Base-by-base conservation (phyloP, 2,113 vertebrate genomes). In the Rousettus leschenaultii region DNA sequence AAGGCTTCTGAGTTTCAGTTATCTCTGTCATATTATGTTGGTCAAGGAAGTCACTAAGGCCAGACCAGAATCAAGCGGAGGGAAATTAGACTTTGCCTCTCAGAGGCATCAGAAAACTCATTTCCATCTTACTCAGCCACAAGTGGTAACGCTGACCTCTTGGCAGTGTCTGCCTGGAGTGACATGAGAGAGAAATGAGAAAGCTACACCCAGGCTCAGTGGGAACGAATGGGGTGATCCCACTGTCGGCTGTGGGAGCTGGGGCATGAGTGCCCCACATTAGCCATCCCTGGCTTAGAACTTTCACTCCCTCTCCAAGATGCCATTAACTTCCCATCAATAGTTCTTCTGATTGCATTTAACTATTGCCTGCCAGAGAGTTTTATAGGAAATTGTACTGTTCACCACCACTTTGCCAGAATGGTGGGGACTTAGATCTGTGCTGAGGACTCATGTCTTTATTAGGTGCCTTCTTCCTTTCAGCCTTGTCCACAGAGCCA, bases 211-310 rank as follows among this genome's bases (percentile, higher is more conserved):
- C 55, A 48, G 40, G 30, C 22, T 91, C 43, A 1, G 2, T 84
- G 55, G 59, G n/a, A 22, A 83, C 35, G 51, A n/a, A 9, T 30
- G 5, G 5, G 21, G 26, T 35, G 88, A 33, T 18, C 55, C 82
- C 7, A 8, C 2, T 21, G 22, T 16, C 45, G 21, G 1, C 40
- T 11, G 1, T 59, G n/a, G 5, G 10, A 61, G 33, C 21, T 0
- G 7, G 14, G 68, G 21, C 4, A 2, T 21, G 16, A 38, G 45
- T 19, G 22, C 11, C 14, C 38, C 1, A 0, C 19, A 24, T 90
- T 74, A 78, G 33, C 51, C 40, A 11, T 21, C 80, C 63, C 68
- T 59, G 24, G 71, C 83, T 33, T 68, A 35, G 59, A n/a, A 15
- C 16, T 75, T 68, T 38, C 33, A 21, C 38, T 3, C 6, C 18